Evolutionary conservation across 2,113 vertebrate genomes (phyloP).

Genomic region (Callionymus lyra): DNA sequence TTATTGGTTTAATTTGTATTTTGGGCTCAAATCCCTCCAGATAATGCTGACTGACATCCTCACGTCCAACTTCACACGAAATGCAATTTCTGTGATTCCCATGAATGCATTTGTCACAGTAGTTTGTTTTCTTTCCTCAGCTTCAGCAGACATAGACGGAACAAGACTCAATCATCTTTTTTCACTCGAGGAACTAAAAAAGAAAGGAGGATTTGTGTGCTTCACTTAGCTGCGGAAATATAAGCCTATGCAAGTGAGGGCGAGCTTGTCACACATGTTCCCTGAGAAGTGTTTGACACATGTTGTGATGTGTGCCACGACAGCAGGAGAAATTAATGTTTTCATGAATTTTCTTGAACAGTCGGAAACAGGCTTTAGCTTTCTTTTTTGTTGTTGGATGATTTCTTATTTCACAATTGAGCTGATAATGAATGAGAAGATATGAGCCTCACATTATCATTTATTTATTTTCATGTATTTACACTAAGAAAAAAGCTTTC

Average conservation of each 20-base stretch:
- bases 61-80: conserved; percentile 13
- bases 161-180: conserved; percentile 34
- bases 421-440: too few species aligned
- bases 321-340: too few species aligned
- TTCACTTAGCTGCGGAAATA: conserved; percentile 33
- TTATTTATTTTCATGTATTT: too few species aligned
- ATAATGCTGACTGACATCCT: conserved; percentile 56
- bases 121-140: conserved; percentile 16
- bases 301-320: too few species aligned
- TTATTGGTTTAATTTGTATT: conserved; percentile 43
- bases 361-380: too few species aligned
- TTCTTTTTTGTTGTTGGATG: too few species aligned
- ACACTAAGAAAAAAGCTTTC: too few species aligned
- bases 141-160: conserved; percentile 28
- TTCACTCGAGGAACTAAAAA: neutral
- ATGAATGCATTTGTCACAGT: conserved; percentile 6
- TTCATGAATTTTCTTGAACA: too few species aligned
- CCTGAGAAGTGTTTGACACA: conserved; percentile 14
- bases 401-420: too few species aligned
- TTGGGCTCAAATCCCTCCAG: conserved; percentile 40
- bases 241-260: conserved; percentile 13
- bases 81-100: conserved; percentile 31
- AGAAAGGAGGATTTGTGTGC: conserved; percentile 7
- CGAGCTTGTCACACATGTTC: conserved; percentile 14
- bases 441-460: too few species aligned